Evolutionary conservation across 2,888 invertebrate species (phyloP), one percentile per base, ranked within the genome.

Genomic region (Seira ritae): DNA sequence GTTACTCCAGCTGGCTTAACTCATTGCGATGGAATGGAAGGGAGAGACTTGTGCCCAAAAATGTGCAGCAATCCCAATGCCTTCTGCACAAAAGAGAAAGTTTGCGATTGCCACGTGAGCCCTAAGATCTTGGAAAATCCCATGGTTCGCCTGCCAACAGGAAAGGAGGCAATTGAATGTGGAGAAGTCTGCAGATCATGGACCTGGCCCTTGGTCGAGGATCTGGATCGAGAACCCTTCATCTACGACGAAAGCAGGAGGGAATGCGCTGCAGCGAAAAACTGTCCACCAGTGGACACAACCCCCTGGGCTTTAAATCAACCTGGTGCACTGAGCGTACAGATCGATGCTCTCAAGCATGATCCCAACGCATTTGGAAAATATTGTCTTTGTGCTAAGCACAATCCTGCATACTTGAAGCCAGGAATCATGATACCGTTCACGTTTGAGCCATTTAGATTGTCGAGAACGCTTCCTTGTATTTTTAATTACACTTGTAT

Each of bases 151-250:
- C 46, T 82, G 3, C 82, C 1, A 82, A 50, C 17, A 4, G 78
- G 75, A 1, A 81, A 78, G 46, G 86, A 86, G 22, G 50, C 68
- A 8, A 82, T 79, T 8, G 86, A 86, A 69, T 86, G 86, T 55
- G 84, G 82, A 1, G 86, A 86, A 80, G 65, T 65, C 1, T 86
- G 86, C 23, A 23, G 70, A 24, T 86, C 86, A 1, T 86, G 86
- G 86, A 75, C 77, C 17, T 86, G 86, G 86, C 86, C 86, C 0
- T 8, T 86, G 19, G 77, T 80, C 0, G 82, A 79, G 22, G 86
- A 86, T 55, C 10, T 24, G 1, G 84, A 86, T 66, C 79, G 72
- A 19, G 20, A 62, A 8, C 67, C 84, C 0, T 84, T 75, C 42
- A 86, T 86, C 37, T 86, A 82, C 22, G 86, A 86, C 60, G 79